A percentile compares a stretch with the other conserved stretches of the same genome.
These are phyloP conservation scores for Zootoca vivipara DNA, from an alignment of 2,113 vertebrate genomes.

Conservation along the genomic window DNA sequence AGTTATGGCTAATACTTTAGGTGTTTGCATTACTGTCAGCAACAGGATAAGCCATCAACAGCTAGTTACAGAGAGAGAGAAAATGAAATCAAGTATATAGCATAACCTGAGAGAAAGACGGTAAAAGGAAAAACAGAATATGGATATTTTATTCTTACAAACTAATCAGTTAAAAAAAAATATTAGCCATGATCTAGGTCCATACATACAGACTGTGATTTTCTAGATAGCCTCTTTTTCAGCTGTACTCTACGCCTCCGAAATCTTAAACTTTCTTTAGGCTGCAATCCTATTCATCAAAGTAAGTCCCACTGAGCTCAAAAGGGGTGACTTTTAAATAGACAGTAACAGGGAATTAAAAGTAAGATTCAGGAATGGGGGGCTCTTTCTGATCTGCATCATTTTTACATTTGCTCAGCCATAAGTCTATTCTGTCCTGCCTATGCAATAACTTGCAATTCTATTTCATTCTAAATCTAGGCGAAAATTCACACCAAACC, in stretches of 20 bases:
- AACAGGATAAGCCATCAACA: neutral
- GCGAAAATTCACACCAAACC: neutral
- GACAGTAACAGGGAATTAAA: neutral
- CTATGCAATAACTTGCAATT: neutral
- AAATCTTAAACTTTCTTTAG: neutral
- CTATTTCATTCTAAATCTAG: neutral
- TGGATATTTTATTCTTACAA: neutral
- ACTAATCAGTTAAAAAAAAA: neutral
- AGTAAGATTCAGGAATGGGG: neutral
- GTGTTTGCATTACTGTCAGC: neutral
- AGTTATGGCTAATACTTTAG: constrained; percentile 2
- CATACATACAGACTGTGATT: neutral
- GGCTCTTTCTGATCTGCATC: neutral
- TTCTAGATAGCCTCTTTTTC: neutral
- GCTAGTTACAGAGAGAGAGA: neutral
- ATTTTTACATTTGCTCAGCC: neutral
- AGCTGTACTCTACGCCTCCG: neutral
- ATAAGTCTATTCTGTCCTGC: neutral
- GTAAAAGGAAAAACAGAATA: neutral
- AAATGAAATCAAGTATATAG: neutral
- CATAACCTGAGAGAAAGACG: neutral
- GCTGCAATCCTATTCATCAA: neutral
- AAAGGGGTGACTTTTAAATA: neutral
- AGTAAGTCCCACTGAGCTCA: neutral
- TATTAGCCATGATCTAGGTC: neutral